Evolutionary conservation across 2,113 vertebrate species (phyloP), one percentile per base, ranked within the genome.

Genomic region (Polypterus senegalus): DNA sequence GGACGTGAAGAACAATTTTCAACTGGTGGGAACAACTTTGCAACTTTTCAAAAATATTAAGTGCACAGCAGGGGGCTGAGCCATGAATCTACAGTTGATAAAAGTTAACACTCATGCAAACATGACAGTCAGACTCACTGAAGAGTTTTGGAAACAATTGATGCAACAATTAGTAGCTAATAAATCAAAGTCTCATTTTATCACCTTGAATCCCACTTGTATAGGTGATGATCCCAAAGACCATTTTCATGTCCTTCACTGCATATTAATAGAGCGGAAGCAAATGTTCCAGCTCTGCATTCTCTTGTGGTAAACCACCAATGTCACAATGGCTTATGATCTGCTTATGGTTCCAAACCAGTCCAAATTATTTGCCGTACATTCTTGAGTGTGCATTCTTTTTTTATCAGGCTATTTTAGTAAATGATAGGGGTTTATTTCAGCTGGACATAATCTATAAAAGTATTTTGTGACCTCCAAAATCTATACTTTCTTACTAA

Each of bases 101-200:
- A 85, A 86, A 81, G 82, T 78, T 85, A 75, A 73, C 81, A 85
- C 82, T 84, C 81, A 80, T 69, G 75, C 58, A 69, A 64, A 68
- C 71, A 79, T 79, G 75, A 83, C 82, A 81, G 85, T 86, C 86
- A 84, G 70, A 58, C 65, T 68, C 74, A 70, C 74, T 66, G 72
- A 77, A 77, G 76, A 67, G 69, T 72, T 53, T 54, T 70, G 74
- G 67, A 78, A 81, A 85, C 83, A 78, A 76, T 76, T 77, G 79
- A 73, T 78, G 77, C 75, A 74, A 82, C 80, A 84, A 87, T 89
- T 86, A 87, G 76, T 76, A 79, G 76, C 80, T 81, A 81, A 83
- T 81, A 80, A 81, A 88, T 86, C 76, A 78, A 65, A 70, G 72
- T 60, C 61, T 59, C 71, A 67, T 88, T 81, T 86, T 89, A 81